Percentiles rank a stretch among this genome's conserved stretches.
phyloP scores from a whole-genome alignment of 1,140 invertebrate genomes.

The Agraylea sexmaculata region DNA sequence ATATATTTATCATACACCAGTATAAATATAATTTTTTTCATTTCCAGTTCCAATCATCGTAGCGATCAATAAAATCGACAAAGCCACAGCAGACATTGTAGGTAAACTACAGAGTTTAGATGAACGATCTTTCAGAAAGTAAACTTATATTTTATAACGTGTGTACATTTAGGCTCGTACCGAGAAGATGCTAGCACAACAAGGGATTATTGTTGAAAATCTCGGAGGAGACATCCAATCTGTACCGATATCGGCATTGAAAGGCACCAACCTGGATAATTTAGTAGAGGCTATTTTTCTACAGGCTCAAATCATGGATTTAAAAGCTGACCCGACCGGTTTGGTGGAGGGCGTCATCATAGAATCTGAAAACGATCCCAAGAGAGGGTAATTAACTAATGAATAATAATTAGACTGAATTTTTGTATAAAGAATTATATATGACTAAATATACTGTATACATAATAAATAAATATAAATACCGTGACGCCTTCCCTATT shows the following conservation, averaged over 20 bases:
- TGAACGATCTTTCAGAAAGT: not conserved
- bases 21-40: slow-evolving; percentile 19
- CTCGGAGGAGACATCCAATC: slow-evolving; percentile 87
- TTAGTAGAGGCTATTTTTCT: slow-evolving; percentile 76
- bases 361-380: slow-evolving; percentile 67
- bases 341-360: slow-evolving; percentile 81
- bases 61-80: slow-evolving; percentile 99
- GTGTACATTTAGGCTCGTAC: slow-evolving; percentile 52
- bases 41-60: slow-evolving; percentile 87
- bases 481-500: too few species aligned
- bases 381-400: slow-evolving; percentile 45
- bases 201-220: slow-evolving; percentile 77
- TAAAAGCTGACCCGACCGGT: slow-evolving; percentile 72
- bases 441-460: too few species aligned
- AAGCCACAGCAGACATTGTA: slow-evolving; percentile 75
- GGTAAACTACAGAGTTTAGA: slow-evolving; percentile 32
- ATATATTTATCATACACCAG: slow-evolving; percentile 2
- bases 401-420: too few species aligned
- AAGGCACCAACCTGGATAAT: slow-evolving; percentile 63
- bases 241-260: slow-evolving; percentile 84
- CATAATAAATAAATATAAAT: too few species aligned
- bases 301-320: slow-evolving; percentile 81
- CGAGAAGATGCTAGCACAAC: slow-evolving; percentile 58
- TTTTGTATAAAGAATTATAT: too few species aligned
- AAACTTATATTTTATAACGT: slow-evolving; percentile 6